Evolutionary conservation across 2,888 invertebrate genomes (phyloP), one percentile per base, ranked within the genome.

Genomic region (Macrophya annulata): DNA sequence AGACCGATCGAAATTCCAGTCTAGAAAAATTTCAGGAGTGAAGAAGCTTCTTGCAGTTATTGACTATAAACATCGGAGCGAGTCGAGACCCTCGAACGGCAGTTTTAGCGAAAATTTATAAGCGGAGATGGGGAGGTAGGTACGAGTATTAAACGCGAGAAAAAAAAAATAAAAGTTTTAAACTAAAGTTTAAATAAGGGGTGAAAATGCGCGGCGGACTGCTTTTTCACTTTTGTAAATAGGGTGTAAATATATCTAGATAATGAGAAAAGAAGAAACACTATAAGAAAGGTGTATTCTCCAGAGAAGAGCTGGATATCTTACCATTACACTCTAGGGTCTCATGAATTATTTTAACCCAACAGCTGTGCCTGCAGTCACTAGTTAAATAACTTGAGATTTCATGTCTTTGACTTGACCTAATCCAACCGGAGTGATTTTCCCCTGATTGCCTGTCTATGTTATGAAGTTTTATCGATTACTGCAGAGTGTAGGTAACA

Each of bases 361-460:
- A 37, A 77, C 31, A 77, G 31, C 51, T 55, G 76, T 6, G 76
- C 15, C 9, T 43, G 25, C n/a, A 55, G 31, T 37, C 10, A 12
- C 21, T 25, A 21, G 21, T 45, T 31, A 31, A 51, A 55, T 37
- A 25, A 77, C 25, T 77, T 9, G 55, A 77, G 77, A 74, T 74
- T 45, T 43, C 55, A 77, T 31, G 55, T n/a, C 31, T 77, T 77
- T 77, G 77, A 77, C 77, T 37, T 77, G 51, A 77, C 55, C 77
- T 77, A 77, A 77, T 77, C 51, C 55, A 55, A 31, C 74, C 21
- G 45, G 21, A 74, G 74, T 12, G 74, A 45, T 45, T 72, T 4
- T 3, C 10, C 21, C 21, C 21, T 48, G 76, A 77, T 77, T 55
- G 31, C 77, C 37, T 45, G 77, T 55, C 55, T 15, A 51, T 55